Evolutionary conservation across 2,888 invertebrate species (phyloP).

Genomic region (Seira musarum): DNA sequence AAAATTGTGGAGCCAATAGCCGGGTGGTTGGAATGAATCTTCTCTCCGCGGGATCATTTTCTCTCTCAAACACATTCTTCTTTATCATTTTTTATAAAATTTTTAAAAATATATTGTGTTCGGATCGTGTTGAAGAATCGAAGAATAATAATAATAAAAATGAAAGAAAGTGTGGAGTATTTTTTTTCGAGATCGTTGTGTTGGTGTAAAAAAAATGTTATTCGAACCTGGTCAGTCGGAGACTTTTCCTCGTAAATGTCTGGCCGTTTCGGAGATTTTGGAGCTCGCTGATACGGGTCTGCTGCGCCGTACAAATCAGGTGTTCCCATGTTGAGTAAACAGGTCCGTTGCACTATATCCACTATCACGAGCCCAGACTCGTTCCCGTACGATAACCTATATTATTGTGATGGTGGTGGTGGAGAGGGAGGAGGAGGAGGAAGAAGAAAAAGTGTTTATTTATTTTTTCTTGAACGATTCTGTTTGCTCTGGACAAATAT

Average conservation of each 20-base stretch:
- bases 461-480: too few relatives aligned
- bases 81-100: too few relatives aligned
- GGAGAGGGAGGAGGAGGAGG: not conserved
- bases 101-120: not conserved
- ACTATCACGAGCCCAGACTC: constrained; percentile 96
- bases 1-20: constrained; percentile 60
- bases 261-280: constrained; percentile 81
- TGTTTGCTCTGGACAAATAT: constrained; percentile 23
- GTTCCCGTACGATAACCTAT: constrained; percentile 96
- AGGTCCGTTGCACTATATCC: constrained; percentile 92
- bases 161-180: not conserved
- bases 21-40: constrained; percentile 12
- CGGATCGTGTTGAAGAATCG: constrained; percentile 5
- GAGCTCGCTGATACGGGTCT: constrained; percentile 88
- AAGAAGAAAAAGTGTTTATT: not conserved
- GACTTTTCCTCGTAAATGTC: constrained; percentile 71
- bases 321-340: constrained; percentile 90
- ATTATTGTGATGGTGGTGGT: too few relatives aligned
- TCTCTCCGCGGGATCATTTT: not conserved
- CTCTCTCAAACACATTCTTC: too few relatives aligned
- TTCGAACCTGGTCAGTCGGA: constrained; percentile 67
- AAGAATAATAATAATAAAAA: constrained; percentile 16
- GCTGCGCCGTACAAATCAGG: constrained; percentile 89
- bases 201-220: constrained; percentile 10
- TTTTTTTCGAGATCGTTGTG: not conserved